Evolutionary conservation across 1,140 invertebrate genomes (phyloP), one percentile per base, ranked within the genome.

Genomic region (Cydia splendana): DNA sequence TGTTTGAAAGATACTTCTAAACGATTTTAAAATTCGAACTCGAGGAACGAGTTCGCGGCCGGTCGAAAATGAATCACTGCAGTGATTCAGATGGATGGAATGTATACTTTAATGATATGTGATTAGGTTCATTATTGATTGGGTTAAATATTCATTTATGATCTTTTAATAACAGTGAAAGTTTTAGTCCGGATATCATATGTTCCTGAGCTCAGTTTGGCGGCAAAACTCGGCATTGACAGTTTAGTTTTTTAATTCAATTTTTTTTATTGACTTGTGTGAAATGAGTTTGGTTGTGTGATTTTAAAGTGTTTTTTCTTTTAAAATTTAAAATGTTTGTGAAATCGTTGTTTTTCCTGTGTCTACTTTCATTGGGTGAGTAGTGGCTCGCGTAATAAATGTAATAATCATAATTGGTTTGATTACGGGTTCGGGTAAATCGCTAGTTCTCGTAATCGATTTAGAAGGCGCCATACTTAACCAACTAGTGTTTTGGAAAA

Each of bases 311-410:
- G 28, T 30, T 62, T 28, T 51, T 34, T 62, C 53, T 4, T 62
- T 42, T 51, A 18, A 10, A 67, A 30, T 57, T 51, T 15, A 78
- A 71, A 69, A 75, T 71, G 73, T 45, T 75, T 77, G 76, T 65
- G 42, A 77, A 75, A 69, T 51, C 81, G 28, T 67, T 82, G 45
- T n/a, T 84, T 75, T 81, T 82, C 20, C 65, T 80, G 38, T 84
- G 83, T 67, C 84, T 89, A 67, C 81, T 91, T 85, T 88, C 86
- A 73, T 87, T 87, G 28, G 88, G 89, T 90, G 45, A 87, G 87
- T 85, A 42, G 12, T 48, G n/a, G n/a, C 28, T n/a, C 51, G 51
- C 28, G 28, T 4, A 28, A 12, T 38, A 30, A 77, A n/a, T n/a
- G 28, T 4, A 28, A 12, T 38, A 30, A 77, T 76, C 51, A 30